phyloP scores from a whole-genome alignment of 2,113 vertebrate genomes.

The Setophaga petechia region DNA sequence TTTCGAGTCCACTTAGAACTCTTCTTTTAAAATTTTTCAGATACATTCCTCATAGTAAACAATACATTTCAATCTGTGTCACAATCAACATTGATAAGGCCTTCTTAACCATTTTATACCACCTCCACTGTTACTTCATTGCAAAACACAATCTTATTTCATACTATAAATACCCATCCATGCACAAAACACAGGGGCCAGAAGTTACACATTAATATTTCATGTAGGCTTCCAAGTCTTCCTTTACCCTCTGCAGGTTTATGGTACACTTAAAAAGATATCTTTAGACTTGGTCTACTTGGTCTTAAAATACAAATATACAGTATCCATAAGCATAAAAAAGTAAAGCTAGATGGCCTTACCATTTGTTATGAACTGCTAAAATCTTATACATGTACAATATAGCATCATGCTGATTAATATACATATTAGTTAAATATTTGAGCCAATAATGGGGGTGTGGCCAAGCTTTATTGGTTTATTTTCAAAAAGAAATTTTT shows the following conservation, averaged over 20 bases:
- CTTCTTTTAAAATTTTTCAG: conserved; percentile 70
- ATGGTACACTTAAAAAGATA: conserved; percentile 53
- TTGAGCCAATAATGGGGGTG: background rate
- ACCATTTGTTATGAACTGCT: conserved; percentile 65
- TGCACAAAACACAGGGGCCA: conserved; percentile 52
- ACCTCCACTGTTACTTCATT: conserved; percentile 49
- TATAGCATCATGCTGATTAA: conserved; percentile 70
- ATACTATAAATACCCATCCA: conserved; percentile 45
- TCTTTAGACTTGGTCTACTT: conserved; percentile 72
- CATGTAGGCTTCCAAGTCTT: conserved; percentile 35
- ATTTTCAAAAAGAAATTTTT: conserved; percentile 6
- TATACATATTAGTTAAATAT: conserved; percentile 61
- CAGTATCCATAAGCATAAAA: conserved; percentile 71
- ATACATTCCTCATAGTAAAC: conserved; percentile 79
- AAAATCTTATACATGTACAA: conserved; percentile 74
- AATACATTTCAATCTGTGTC: conserved; percentile 68
- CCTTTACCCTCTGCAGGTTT: conserved; percentile 39
- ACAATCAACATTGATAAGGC: conserved; percentile 71
- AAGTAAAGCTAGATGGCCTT: conserved; percentile 73
- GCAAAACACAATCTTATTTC: conserved; percentile 54
- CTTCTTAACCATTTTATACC: conserved; percentile 66
- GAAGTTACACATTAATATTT: conserved; percentile 43
- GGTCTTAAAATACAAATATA: conserved; percentile 76
- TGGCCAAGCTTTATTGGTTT: conserved; percentile 6
- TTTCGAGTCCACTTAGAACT: conserved; percentile 45